Evolutionary conservation across 2,113 vertebrate genomes (phyloP).

Genomic region (Tragelaphus scriptus): DNA sequence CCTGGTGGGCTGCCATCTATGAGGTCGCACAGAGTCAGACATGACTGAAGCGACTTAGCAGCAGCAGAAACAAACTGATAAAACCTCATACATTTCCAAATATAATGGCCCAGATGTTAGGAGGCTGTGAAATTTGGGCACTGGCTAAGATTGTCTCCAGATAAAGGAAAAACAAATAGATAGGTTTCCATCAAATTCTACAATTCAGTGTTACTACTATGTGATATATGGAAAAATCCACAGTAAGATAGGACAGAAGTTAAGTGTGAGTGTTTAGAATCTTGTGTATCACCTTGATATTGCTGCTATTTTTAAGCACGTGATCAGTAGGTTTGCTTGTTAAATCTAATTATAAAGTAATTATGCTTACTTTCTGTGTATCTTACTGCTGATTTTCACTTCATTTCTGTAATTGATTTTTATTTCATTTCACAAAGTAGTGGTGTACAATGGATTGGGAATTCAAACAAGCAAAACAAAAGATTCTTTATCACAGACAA

Average conservation of each 20-base stretch:
- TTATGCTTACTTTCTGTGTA: not conserved
- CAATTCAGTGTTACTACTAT: not conserved
- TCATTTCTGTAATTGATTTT: not conserved
- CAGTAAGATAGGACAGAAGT: not conserved
- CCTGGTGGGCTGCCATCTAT: too few species aligned
- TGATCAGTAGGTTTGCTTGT: not conserved
- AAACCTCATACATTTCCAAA: not conserved
- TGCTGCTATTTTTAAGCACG: not conserved
- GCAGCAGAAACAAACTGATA: not conserved
- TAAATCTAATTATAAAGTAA: not conserved
- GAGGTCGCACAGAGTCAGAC: too few species aligned
- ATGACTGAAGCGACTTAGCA: too few species aligned
- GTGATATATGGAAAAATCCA: not conserved
- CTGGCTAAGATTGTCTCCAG: not conserved
- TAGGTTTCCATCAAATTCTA: not conserved
- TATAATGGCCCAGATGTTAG: not conserved
- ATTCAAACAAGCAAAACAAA: not conserved
- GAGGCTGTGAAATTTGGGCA: not conserved
- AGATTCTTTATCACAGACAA: not conserved
- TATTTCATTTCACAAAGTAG: not conserved
- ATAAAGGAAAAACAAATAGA: not conserved
- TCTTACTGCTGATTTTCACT: not conserved
- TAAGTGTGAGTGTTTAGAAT: not conserved
- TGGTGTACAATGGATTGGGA: not conserved
- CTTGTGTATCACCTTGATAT: not conserved